Conservation (phyloP, 2,797 vertebrate genomes). For the Aplochiton taeniatus region DNA sequence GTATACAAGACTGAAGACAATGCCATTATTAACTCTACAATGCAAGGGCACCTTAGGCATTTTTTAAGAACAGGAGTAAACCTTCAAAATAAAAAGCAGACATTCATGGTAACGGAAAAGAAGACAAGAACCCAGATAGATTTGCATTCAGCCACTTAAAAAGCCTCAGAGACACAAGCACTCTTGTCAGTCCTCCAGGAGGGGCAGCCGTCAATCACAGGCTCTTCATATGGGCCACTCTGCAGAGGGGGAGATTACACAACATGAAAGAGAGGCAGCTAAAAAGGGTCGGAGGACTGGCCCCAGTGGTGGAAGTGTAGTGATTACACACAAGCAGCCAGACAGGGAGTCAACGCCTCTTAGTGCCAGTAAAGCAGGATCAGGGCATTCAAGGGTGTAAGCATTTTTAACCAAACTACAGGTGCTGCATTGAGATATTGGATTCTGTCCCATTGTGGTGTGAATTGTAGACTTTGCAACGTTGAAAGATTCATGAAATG, state of each 20-base stretch:
- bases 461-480: not conserved
- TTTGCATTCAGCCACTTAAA: not conserved
- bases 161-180: not conserved
- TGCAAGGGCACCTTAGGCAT: not conserved
- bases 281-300: slow-evolving; percentile 29
- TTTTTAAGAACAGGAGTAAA: not conserved
- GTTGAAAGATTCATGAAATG: not conserved
- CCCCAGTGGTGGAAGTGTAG: slow-evolving; percentile 25
- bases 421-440: slow-evolving; percentile 48
- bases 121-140: not conserved
- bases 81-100: not conserved
- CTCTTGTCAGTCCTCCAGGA: slow-evolving; percentile 20
- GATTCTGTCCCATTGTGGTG: no score
- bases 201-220: slow-evolving; percentile 18
- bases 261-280: slow-evolving; percentile 31
- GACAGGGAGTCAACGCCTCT: slow-evolving; percentile 26
- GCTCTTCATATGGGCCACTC: slow-evolving; percentile 19
- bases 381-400: slow-evolving; percentile 19
- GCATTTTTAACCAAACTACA: slow-evolving; percentile 28
- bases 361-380: slow-evolving; percentile 30
- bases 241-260: slow-evolving; percentile 40
- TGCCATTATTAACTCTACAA: not conserved
- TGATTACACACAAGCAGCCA: slow-evolving; percentile 19
- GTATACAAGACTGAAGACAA: no score
- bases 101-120: not conserved